A percentile compares a stretch with the other conserved stretches of the same genome.
These are phyloP conservation scores for Rhinatrema bivittatum DNA, from an alignment of 2,797 vertebrate species.

Conservation along the genomic window DNA sequence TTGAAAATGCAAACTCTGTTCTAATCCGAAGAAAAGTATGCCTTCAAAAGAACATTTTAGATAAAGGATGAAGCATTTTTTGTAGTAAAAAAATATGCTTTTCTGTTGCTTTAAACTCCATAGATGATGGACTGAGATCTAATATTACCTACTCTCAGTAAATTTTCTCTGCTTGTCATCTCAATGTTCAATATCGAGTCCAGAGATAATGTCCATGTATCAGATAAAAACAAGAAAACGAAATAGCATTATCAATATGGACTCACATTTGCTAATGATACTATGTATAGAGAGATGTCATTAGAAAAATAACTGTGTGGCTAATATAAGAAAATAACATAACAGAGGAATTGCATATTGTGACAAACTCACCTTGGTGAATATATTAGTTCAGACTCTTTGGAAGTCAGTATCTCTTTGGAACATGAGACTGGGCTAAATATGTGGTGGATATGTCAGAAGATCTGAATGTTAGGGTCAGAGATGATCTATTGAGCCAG, in stretches of 20 bases:
- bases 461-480: no score
- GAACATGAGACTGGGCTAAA: no score
- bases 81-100: constrained; percentile 22
- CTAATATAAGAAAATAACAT: no score
- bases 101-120: constrained; percentile 12
- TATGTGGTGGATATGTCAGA: no score
- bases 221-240: constrained; percentile 13
- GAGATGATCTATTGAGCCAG: no score
- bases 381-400: no score
- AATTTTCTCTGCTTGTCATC: constrained; percentile 21
- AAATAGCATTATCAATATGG: constrained; percentile 30
- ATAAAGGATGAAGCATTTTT: constrained; percentile 11
- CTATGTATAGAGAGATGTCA: no score
- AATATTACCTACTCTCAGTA: constrained; percentile 32
- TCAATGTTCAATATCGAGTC: constrained; percentile 33
- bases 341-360: no score
- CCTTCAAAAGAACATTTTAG: constrained; percentile 34
- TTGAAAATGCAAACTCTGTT: constrained; percentile 64
- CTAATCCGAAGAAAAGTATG: constrained; percentile 54
- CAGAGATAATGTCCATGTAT: constrained; percentile 26
- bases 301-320: no score
- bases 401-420: no score
- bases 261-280: no score
- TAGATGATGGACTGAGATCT: constrained; percentile 16
- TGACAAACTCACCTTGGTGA: no score